These are phyloP conservation scores for Patiria pectinifera DNA, from an alignment of 53 echinoderm and acorn worm species.

Conservation along the genomic window DNA sequence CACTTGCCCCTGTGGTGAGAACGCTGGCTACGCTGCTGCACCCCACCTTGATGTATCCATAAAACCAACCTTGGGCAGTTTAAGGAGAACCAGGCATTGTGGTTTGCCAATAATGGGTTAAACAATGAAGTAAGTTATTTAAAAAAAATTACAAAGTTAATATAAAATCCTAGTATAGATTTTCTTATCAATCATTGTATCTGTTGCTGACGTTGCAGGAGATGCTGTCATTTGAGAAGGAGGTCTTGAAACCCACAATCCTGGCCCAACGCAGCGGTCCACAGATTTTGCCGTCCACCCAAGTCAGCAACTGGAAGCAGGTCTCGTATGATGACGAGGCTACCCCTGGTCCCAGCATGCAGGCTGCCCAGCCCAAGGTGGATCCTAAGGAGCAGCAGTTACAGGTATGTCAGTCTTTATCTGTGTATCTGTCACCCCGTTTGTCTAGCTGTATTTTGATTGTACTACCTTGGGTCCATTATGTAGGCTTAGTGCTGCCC, in stretches of 20 bases:
- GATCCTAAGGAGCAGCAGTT: constrained; percentile 79
- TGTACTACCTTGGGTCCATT: background rate
- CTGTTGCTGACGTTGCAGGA: constrained; percentile 13
- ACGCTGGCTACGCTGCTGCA: too few species aligned
- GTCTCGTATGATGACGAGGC: constrained; percentile 23
- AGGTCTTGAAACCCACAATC: constrained; percentile 53
- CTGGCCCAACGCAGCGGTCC: constrained; percentile 43
- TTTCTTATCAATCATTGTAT: background rate
- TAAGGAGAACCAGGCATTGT: too few species aligned
- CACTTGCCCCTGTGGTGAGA: too few species aligned
- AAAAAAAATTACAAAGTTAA: too few species aligned
- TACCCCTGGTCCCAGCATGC: constrained; percentile 37
- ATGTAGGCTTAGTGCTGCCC: background rate
- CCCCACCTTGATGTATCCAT: too few species aligned
- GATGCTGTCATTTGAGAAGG: constrained; percentile 62
- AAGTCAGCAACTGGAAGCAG: constrained; percentile 68
- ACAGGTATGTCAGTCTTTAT: constrained; percentile 60
- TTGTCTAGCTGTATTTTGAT: background rate
- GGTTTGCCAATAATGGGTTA: too few species aligned
- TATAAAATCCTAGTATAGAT: too few species aligned
- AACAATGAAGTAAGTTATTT: too few species aligned
- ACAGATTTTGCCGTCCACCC: constrained; percentile 73
- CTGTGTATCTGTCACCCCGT: background rate
- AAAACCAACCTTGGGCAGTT: too few species aligned
- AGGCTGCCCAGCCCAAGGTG: constrained; percentile 74